Base-by-base conservation (phyloP, 1,140 invertebrate species). In the Cotesia glomerata region DNA sequence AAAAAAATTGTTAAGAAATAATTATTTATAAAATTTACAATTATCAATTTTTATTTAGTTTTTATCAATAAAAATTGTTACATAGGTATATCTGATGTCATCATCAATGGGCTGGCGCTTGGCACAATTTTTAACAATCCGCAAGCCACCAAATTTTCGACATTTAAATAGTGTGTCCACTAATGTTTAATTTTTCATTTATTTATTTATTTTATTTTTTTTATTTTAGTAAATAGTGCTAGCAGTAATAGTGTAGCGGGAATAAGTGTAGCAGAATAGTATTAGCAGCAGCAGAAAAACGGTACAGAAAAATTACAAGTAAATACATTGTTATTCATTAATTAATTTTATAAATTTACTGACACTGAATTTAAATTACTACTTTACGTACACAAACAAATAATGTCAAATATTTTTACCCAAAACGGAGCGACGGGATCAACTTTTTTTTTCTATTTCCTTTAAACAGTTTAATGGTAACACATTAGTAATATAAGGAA, bases 51-150 rank as follows among this genome's bases (percentile, higher is more conserved):
- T 76, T 80, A 45, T 67, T 67, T 45, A 2, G 5, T 65, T 65
- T 72, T 84, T 82, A 83, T 84, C 79, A 81, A 83, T 83, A 85
- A 84, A 85, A 85, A 85, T 85, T 75, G 78, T 85, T 85, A 85
- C 79, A 85, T 81, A 84, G 76, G 16, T 58, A 9, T 58, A 13
- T 36, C 34, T 69, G 11, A 16, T 35, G 11, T 69, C 51, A 52
- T 16, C 16, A 26, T 54, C 61, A 54, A 49, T 36, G 54, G 35
- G 34, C 66, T 73, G 70, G 69, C 58, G 73, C 73, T 74, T 75
- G 74, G 74, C 74, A 75, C 74, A 72, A 26, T 45, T 45, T 75
- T 39, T 56, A 68, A 74, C 67, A 75, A 72, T 64, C 51, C 54
- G 61, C 62, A 71, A 64, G 45, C 69, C 69, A 71, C 69, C 35